These are phyloP conservation scores for Dysidea cf. avara DNA, from an alignment of 37 sponge, comb jelly and placozoan species.

Conservation along the genomic window DNA sequence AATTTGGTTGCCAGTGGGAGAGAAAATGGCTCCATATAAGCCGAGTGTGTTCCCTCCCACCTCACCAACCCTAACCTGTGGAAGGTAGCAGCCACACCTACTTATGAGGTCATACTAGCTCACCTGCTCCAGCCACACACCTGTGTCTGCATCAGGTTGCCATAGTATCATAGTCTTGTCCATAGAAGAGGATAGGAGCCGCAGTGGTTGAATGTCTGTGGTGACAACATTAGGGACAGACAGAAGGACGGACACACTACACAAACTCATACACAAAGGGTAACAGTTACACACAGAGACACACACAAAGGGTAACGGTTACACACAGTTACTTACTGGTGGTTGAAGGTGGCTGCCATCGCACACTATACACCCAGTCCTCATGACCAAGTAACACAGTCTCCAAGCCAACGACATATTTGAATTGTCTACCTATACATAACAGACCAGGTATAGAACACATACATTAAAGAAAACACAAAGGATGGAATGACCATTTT, in stretches of 20 bases:
- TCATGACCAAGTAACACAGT: conserved; percentile 71
- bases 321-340: conserved; percentile 12
- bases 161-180: conserved; percentile 92
- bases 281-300: too few relatives aligned
- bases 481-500: too few relatives aligned
- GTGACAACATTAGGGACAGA: not conserved
- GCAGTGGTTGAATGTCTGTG: conserved; percentile 46
- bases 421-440: too few relatives aligned
- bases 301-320: not conserved
- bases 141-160: conserved; percentile 59
- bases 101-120: not conserved
- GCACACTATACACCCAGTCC: conserved; percentile 86
- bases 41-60: conserved; percentile 93
- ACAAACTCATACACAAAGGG: too few relatives aligned
- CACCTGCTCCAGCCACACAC: conserved; percentile 85
- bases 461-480: too few relatives aligned
- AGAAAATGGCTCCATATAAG: conserved; percentile 80
- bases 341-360: conserved; percentile 78
- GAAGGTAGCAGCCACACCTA: conserved; percentile 22
- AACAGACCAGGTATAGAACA: too few relatives aligned
- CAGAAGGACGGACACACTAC: not conserved
- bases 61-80: conserved; percentile 84
- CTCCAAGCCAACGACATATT: conserved; percentile 22
- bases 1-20: conserved; percentile 57
- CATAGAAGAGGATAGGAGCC: conserved; percentile 83